A percentile compares a stretch with the other conserved stretches of the same genome.
phyloP scores from a whole-genome alignment of 2,888 invertebrate genomes.

The Poecilobothrus nobilitatus region DNA sequence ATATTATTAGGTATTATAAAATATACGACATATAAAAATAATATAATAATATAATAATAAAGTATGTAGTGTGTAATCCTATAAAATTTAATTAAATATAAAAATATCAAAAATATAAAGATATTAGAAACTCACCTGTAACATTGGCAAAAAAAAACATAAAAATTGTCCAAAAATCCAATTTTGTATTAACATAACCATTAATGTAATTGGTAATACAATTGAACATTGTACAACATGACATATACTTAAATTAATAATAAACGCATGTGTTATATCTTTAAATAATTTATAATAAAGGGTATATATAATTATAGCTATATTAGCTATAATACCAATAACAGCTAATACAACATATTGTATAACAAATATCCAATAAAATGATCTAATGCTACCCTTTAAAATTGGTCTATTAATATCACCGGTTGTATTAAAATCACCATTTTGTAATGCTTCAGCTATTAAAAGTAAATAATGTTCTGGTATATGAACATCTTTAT shows the following conservation, averaged over 20 bases:
- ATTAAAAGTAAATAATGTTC: constrained; percentile 33
- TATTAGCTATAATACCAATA: constrained; percentile 51
- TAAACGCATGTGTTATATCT: constrained; percentile 57
- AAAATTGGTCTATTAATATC: constrained; percentile 53
- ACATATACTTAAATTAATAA: constrained; percentile 58
- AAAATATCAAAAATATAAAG: too few relatives aligned
- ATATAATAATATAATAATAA: too few relatives aligned
- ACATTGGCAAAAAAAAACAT: constrained; percentile 63
- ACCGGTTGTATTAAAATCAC: constrained; percentile 35
- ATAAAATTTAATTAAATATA: too few relatives aligned
- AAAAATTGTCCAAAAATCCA: constrained; percentile 65
- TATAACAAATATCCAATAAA: constrained; percentile 55
- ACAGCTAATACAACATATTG: constrained; percentile 52
- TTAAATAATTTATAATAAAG: constrained; percentile 48
- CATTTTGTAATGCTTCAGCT: constrained; percentile 36
- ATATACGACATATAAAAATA: too few relatives aligned
- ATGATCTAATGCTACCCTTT: constrained; percentile 48
- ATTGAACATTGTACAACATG: constrained; percentile 58
- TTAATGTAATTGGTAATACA: constrained; percentile 59
- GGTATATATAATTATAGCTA: constrained; percentile 51
- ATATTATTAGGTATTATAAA: too few relatives aligned
- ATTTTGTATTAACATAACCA: constrained; percentile 59
- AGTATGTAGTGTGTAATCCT: too few relatives aligned
- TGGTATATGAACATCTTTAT: constrained; percentile 5
- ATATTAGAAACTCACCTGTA: constrained; percentile 50